Conservation (phyloP, 1,140 invertebrate genomes). For the Pogonognathellus flavescens region DNA sequence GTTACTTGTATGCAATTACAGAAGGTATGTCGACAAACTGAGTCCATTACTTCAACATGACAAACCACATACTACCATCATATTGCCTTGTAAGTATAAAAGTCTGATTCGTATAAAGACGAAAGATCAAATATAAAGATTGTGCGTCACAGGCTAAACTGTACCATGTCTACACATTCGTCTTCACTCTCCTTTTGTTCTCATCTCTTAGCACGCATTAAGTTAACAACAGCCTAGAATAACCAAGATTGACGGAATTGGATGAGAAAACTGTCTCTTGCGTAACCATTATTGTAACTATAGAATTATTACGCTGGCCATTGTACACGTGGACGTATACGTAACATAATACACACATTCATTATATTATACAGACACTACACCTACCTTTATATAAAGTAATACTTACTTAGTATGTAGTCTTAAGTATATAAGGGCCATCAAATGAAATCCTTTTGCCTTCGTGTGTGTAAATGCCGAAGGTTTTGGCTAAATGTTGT, state of each 20-base stretch:
- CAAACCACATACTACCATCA: neutral
- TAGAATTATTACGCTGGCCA: no score
- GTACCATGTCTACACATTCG: constrained; percentile 27
- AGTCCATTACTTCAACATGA: neutral
- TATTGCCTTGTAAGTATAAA: neutral
- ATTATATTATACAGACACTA: no score
- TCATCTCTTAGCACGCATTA: constrained; percentile 25
- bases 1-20: neutral
- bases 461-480: constrained; percentile 42
- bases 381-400: no score
- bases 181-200: constrained; percentile 22
- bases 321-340: no score
- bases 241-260: constrained; percentile 5
- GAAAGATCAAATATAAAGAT: constrained; percentile 7
- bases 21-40: neutral
- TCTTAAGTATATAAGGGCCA: neutral
- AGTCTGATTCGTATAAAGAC: neutral
- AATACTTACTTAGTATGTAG: no score
- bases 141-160: neutral
- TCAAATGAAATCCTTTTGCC: constrained; percentile 42
- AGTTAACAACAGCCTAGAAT: constrained; percentile 17
- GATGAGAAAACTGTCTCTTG: constrained; percentile 37
- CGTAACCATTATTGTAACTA: neutral
- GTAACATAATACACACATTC: no score
- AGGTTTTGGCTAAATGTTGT: constrained; percentile 32